Evolutionary conservation across 2,797 vertebrate genomes (phyloP).

Genomic region (Onychomys torridus): DNA sequence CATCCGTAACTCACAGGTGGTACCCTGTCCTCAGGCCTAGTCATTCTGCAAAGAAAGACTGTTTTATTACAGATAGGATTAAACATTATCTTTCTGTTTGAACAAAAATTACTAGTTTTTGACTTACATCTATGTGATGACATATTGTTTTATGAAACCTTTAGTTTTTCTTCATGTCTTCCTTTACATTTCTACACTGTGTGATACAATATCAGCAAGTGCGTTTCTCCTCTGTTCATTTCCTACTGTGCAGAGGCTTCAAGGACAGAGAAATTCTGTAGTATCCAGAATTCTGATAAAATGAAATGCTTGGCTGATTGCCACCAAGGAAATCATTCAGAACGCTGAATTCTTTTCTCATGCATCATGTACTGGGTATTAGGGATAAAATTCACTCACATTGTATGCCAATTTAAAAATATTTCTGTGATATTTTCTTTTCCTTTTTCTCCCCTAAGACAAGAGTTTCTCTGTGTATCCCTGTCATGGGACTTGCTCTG

Average conservation of each 20-base stretch:
- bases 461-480: not conserved
- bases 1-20: slow-evolving; percentile 25
- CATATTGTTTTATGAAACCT: not conserved
- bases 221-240: not conserved
- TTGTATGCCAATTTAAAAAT: not conserved
- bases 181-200: not conserved
- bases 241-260: slow-evolving; percentile 1
- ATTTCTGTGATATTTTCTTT: not conserved
- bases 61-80: not conserved
- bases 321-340: slow-evolving; percentile 50
- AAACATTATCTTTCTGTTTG: not conserved
- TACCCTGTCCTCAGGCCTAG: not conserved
- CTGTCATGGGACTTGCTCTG: not conserved
- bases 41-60: not conserved
- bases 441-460: too few species aligned
- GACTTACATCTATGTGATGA: not conserved
- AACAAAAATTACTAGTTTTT: not conserved
- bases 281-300: slow-evolving; percentile 42
- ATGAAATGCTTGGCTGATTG: slow-evolving; percentile 56
- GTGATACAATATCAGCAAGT: slow-evolving; percentile 17
- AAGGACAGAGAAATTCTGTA: slow-evolving; percentile 56
- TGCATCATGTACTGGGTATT: not conserved
- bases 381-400: slow-evolving; percentile 2
- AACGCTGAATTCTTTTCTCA: slow-evolving; percentile 55
- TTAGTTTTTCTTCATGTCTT: slow-evolving; percentile 7